Base-by-base conservation (phyloP, 2,797 vertebrate species). In the Mastacembelus armatus region DNA sequence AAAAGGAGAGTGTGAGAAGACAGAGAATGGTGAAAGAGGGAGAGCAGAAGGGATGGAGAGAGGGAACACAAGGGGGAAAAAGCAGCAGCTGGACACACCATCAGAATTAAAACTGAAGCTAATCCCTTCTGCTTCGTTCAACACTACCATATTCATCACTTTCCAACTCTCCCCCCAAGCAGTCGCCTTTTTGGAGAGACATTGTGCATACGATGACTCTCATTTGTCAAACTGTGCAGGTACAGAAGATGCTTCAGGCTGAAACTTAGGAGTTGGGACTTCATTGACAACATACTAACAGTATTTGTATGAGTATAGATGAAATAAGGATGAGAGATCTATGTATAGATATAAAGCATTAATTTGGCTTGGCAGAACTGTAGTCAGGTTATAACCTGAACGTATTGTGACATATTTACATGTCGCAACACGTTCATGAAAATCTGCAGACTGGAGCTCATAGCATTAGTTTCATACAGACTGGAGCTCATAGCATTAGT, bases 81-180 rank as follows among this genome's bases (percentile, higher is more conserved):
- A 69, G 47, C 61, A 81, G 81, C 82, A 84, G 85, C 81, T 85
- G 80, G 78, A 87, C 70, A 72, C 48, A 1, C 40, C 33, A 66
- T 79, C 0, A 12, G 75, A 81, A 73, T 81, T 74, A 68, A 85
- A 77, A 64, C 48, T 32, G 12, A 55, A 71, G 79, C 61, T 84
- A 81, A 87, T 87, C 75, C 74, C 63, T 43, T 54, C 59, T 57
- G 68, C 71, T 78, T 85, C 84, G 81, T 74, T 71, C 52, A 38
- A 22, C 68, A 42, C 27, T 2, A 1, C 10, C 43, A 62, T 67
- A 40, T 62, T 51, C 68, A 62, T 63, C 67, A 48, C 60, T 47
- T 38, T 62, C 22, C 36, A 12, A 26, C 51, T 21, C 52, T 35
- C 15, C 18, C 44, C 73, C 30, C 47, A 4, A 56, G 49, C 18